Conservation (phyloP, 2,888 invertebrate genomes). For the Caenorhabditis sinica region DNA sequence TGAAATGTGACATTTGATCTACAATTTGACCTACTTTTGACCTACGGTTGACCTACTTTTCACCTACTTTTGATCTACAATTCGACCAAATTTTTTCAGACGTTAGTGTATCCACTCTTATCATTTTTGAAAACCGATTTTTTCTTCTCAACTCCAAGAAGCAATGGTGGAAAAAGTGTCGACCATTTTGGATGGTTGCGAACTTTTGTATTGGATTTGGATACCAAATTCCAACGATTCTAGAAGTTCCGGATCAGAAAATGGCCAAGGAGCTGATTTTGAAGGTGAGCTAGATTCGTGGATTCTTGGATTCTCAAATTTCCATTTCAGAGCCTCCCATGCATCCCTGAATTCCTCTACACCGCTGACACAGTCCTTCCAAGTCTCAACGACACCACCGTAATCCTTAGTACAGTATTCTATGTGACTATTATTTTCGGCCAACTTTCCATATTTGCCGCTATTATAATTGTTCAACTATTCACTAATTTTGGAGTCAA, state of each 20-base stretch:
- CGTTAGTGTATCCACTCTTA: background rate
- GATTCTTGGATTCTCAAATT: background rate
- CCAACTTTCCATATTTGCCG: background rate
- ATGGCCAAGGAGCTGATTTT: background rate
- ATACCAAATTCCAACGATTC: background rate
- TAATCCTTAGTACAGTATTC: background rate
- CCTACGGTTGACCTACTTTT: too few species aligned
- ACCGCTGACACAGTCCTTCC: background rate
- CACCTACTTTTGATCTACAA: too few species aligned
- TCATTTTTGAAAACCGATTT: slow-evolving; percentile 37
- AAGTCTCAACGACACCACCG: background rate
- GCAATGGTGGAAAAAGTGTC: background rate
- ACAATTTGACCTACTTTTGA: too few species aligned
- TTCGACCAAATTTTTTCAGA: background rate
- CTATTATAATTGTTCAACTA: background rate
- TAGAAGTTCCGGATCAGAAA: slow-evolving; percentile 16
- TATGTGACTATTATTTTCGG: slow-evolving; percentile 10
- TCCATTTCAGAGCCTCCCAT: slow-evolving; percentile 29
- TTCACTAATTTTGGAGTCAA: slow-evolving; percentile 2
- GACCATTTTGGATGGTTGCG: slow-evolving; percentile 6
- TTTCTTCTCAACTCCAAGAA: slow-evolving; percentile 14
- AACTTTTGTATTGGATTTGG: background rate
- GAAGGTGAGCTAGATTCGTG: background rate
- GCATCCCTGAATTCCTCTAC: slow-evolving; percentile 15
- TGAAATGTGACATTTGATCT: too few species aligned